Conservation (phyloP, 2,797 vertebrate genomes). For the Mareca penelope region DNA sequence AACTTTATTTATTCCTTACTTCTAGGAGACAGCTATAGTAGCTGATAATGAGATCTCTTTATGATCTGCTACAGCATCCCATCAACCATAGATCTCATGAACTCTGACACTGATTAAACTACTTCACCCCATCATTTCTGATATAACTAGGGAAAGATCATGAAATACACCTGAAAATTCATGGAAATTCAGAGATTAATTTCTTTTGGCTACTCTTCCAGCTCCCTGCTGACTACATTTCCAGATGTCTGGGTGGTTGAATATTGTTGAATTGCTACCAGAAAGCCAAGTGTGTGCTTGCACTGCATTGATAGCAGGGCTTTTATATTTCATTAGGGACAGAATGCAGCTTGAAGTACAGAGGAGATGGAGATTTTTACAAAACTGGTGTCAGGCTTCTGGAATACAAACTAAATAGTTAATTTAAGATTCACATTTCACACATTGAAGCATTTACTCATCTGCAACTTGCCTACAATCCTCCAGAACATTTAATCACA, state of each 20-base stretch:
- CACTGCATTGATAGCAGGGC: background rate
- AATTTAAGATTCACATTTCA: constrained; percentile 21
- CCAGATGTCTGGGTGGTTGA: background rate
- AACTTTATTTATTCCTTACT: background rate
- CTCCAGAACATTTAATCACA: constrained; percentile 37
- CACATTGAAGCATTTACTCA: constrained; percentile 10
- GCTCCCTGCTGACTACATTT: background rate
- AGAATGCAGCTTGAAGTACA: background rate
- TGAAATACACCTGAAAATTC: background rate
- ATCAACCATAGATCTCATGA: background rate
- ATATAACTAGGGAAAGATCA: background rate
- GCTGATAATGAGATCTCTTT: background rate
- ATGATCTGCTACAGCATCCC: background rate
- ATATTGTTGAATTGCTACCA: background rate
- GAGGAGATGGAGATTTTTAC: background rate
- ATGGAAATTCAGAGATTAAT: background rate
- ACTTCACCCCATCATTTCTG: background rate
- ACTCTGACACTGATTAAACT: background rate
- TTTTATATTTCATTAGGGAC: background rate
- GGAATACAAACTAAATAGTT: constrained; percentile 37
- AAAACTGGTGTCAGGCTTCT: background rate
- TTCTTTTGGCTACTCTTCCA: background rate
- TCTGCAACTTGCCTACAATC: constrained; percentile 4
- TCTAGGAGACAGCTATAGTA: background rate
- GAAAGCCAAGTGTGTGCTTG: background rate